These are phyloP conservation scores for Isurus oxyrinchus DNA, from an alignment of 2,113 vertebrate species.

Conservation along the genomic window DNA sequence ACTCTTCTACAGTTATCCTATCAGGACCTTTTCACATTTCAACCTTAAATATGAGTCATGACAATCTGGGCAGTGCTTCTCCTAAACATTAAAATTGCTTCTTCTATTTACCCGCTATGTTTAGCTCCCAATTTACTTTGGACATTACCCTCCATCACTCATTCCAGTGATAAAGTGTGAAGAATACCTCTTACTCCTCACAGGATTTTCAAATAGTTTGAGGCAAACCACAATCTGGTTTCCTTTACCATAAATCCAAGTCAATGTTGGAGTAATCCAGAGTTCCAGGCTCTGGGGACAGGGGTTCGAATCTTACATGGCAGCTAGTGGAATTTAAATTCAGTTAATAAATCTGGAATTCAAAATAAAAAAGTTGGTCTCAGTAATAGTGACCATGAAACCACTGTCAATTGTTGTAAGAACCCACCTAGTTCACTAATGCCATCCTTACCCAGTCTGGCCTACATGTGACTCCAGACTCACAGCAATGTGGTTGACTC, in stretches of 20 bases:
- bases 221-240: not conserved
- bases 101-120: not conserved
- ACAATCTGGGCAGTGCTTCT: not conserved
- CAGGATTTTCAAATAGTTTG: not conserved
- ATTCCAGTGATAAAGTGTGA: not conserved
- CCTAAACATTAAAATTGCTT: not conserved
- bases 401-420: too few relatives aligned
- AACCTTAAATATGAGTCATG: not conserved
- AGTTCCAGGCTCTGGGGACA: too few relatives aligned
- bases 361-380: too few relatives aligned
- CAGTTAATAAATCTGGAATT: too few relatives aligned
- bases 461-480: too few relatives aligned
- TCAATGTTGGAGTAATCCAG: not conserved
- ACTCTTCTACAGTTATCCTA: too few relatives aligned
- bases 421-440: too few relatives aligned
- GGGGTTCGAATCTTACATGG: too few relatives aligned
- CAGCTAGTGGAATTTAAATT: too few relatives aligned
- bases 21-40: not conserved
- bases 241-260: not conserved
- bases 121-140: not conserved
- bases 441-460: too few relatives aligned
- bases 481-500: too few relatives aligned
- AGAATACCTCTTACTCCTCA: not conserved
- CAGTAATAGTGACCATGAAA: too few relatives aligned
- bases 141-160: not conserved